phyloP scores from a whole-genome alignment of 2,113 vertebrate genomes.

The Grus americana region DNA sequence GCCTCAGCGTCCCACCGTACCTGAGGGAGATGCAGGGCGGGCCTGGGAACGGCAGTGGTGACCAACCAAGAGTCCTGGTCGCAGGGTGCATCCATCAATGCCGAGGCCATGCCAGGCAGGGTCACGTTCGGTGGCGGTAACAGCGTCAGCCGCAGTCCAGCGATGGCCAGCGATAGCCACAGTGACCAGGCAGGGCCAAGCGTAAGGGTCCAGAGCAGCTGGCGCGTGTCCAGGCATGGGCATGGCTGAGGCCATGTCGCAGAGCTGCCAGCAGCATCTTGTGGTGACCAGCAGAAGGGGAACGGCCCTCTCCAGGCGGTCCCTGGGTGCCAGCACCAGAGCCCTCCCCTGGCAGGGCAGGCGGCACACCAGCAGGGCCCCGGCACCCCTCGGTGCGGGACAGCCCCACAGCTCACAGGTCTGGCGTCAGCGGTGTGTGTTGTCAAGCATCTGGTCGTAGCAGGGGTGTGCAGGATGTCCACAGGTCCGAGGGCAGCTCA shows the following conservation, averaged over 20 bases:
- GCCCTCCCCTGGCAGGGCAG: background rate
- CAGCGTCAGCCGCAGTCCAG: rapidly evolving
- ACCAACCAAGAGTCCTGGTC: rapidly evolving
- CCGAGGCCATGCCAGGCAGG: background rate
- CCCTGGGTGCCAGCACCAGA: background rate
- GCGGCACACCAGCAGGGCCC: background rate
- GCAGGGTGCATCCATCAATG: background rate
- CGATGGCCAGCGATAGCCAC: background rate
- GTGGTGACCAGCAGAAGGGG: background rate
- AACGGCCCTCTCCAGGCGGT: background rate
- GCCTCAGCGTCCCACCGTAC: background rate
- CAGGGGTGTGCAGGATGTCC: background rate
- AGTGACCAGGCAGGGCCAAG: background rate
- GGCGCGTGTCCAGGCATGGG: background rate
- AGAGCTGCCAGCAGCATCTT: background rate
- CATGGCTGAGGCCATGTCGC: rapidly evolving
- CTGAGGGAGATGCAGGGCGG: background rate
- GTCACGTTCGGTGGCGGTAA: rapidly evolving
- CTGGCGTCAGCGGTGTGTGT: background rate
- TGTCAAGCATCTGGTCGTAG: rapidly evolving
- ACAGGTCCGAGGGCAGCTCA: background rate
- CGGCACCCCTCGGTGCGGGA: background rate
- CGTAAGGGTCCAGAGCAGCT: rapidly evolving
- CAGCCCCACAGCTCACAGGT: background rate
- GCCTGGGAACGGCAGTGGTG: background rate